phyloP scores from a whole-genome alignment of 2,113 vertebrate genomes.

The Protobothrops flavoviridis region DNA sequence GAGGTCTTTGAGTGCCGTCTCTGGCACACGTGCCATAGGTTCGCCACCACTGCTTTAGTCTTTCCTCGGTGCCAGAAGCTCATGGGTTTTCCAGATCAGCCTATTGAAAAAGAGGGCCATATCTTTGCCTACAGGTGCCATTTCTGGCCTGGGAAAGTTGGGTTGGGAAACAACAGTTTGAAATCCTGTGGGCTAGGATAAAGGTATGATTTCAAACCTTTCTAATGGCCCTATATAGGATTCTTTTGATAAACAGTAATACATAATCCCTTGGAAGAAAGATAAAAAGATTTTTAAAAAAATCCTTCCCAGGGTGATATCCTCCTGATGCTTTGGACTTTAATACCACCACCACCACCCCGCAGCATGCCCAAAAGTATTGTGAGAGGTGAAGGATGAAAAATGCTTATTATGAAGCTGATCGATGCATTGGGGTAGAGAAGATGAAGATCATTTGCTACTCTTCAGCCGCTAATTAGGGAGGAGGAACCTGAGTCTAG shows the following conservation, averaged over 20 bases:
- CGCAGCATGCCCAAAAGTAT: background rate
- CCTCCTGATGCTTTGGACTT: background rate
- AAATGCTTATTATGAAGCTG: background rate
- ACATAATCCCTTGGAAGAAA: background rate
- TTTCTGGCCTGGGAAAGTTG: background rate
- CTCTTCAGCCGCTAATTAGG: background rate
- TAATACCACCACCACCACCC: fast-evolving
- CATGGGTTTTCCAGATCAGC: background rate
- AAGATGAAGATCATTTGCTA: background rate
- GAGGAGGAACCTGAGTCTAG: background rate
- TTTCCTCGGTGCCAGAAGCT: background rate
- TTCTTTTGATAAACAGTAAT: background rate
- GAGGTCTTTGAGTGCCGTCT: too few species aligned
- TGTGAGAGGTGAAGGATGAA: background rate
- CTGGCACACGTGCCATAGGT: too few species aligned
- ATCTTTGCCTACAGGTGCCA: background rate
- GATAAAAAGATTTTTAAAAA: background rate
- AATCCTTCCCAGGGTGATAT: background rate
- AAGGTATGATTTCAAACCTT: background rate
- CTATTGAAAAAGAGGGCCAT: background rate
- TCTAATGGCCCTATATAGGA: background rate
- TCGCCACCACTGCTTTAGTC: background rate
- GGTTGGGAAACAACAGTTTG: background rate
- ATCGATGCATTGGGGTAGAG: background rate
- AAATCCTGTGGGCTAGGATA: background rate